Evolutionary conservation across 2,113 vertebrate species (phyloP).

Genomic region (Leiothrix lutea): DNA sequence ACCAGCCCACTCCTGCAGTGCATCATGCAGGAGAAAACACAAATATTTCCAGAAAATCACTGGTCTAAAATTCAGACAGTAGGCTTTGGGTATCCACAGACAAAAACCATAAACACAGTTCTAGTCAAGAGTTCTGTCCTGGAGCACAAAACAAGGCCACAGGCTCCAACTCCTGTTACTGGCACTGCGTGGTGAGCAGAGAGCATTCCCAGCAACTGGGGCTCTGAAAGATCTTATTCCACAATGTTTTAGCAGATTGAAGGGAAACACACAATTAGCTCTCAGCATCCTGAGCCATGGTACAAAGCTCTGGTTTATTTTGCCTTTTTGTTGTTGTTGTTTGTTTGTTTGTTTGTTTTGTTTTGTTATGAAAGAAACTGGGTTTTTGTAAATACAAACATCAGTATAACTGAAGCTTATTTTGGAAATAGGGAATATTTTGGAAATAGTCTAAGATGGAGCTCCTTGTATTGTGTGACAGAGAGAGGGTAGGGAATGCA

Average conservation of each 20-base stretch:
- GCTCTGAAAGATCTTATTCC: not conserved
- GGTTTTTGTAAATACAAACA: not conserved
- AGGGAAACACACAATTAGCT: not conserved
- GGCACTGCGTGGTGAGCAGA: not conserved
- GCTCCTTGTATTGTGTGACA: accelerated
- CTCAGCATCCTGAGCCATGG: not conserved
- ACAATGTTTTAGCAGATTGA: not conserved
- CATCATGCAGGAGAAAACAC: not conserved
- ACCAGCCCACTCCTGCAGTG: not conserved
- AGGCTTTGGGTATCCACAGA: not conserved
- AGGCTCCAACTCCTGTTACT: not conserved
- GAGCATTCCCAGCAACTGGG: not conserved
- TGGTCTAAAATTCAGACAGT: not conserved
- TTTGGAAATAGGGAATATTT: not conserved
- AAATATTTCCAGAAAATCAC: not conserved
- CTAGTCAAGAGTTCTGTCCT: not conserved
- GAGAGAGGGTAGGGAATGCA: not conserved
- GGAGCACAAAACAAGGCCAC: not conserved
- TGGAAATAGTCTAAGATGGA: not conserved
- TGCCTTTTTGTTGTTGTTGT: no score
- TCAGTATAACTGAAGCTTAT: not conserved
- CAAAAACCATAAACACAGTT: not conserved
- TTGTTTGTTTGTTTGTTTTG: not conserved
- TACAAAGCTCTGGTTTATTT: not conserved
- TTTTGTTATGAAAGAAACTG: not conserved